Percentiles rank a stretch among this genome's conserved stretches.
These are phyloP conservation scores for Notolabrus celidotus DNA, from an alignment of 2,797 vertebrate genomes.

Conservation along the genomic window DNA sequence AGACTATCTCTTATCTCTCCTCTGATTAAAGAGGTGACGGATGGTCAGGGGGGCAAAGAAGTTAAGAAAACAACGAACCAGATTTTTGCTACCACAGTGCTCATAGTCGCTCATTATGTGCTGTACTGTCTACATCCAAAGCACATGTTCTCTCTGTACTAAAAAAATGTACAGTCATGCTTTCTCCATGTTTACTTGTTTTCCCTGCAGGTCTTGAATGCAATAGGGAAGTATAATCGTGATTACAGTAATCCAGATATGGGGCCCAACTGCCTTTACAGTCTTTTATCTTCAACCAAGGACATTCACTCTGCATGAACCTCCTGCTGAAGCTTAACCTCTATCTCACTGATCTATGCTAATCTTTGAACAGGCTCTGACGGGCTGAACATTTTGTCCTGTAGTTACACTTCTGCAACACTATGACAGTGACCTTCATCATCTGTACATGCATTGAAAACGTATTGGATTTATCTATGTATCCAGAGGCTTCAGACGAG, in stretches of 20 bases:
- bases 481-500: too few species aligned
- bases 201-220: background rate
- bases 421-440: background rate
- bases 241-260: slow-evolving; percentile 52
- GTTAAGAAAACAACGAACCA: slow-evolving; percentile 29
- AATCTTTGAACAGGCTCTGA: slow-evolving; percentile 54
- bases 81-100: background rate
- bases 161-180: background rate
- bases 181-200: background rate
- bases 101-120: background rate
- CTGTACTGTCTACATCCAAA: background rate
- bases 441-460: background rate
- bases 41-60: background rate
- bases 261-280: slow-evolving; percentile 43
- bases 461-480: too few species aligned
- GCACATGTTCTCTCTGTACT: background rate
- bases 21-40: slow-evolving; percentile 37
- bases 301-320: slow-evolving; percentile 51
- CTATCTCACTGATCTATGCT: slow-evolving; percentile 44
- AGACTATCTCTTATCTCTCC: slow-evolving; percentile 12
- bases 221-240: slow-evolving; percentile 9
- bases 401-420: background rate
- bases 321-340: slow-evolving; percentile 1
- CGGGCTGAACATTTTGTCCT: slow-evolving; percentile 40
- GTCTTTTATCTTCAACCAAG: slow-evolving; percentile 69